Conservation (phyloP, 2,113 vertebrate species). For the Cervus canadensis region DNA sequence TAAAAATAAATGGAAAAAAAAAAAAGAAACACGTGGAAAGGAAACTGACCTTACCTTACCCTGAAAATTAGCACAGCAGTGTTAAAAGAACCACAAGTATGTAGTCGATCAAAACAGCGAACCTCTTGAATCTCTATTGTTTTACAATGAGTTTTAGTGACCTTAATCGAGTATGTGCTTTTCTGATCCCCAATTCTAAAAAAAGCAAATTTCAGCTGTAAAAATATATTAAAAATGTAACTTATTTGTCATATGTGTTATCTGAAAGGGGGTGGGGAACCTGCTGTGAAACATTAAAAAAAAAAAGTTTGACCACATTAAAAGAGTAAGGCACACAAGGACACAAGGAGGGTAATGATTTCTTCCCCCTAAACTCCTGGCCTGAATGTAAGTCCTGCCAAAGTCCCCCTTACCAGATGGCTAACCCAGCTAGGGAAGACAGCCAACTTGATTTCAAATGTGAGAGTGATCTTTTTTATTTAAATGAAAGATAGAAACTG, state of each 20-base stretch:
- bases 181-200: conserved; percentile 69
- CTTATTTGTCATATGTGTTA: conserved; percentile 70
- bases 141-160: conserved; percentile 71
- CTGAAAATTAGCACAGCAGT: conserved; percentile 68
- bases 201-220: conserved; percentile 72
- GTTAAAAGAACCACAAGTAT: conserved; percentile 49
- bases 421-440: conserved; percentile 75
- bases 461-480: conserved; percentile 80
- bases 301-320: conserved; percentile 63
- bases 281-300: conserved; percentile 64
- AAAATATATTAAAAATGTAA: conserved; percentile 79
- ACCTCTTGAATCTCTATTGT: conserved; percentile 73
- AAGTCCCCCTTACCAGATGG: conserved; percentile 78
- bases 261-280: neutral
- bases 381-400: conserved; percentile 64
- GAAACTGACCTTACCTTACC: conserved; percentile 68
- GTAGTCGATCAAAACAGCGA: conserved; percentile 62
- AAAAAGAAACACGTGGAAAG: conserved; percentile 62
- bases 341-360: conserved; percentile 67
- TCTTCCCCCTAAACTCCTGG: conserved; percentile 49
- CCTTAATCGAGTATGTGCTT: conserved; percentile 69
- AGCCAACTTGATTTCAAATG: conserved; percentile 83
- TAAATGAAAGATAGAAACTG: conserved; percentile 82
- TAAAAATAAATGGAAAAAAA: too few species aligned
- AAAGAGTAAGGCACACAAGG: conserved; percentile 64